Percentiles rank a stretch among this genome's conserved stretches.
These are phyloP conservation scores for Timema cristinae DNA, from an alignment of 2,888 invertebrate genomes.

Conservation along the genomic window DNA sequence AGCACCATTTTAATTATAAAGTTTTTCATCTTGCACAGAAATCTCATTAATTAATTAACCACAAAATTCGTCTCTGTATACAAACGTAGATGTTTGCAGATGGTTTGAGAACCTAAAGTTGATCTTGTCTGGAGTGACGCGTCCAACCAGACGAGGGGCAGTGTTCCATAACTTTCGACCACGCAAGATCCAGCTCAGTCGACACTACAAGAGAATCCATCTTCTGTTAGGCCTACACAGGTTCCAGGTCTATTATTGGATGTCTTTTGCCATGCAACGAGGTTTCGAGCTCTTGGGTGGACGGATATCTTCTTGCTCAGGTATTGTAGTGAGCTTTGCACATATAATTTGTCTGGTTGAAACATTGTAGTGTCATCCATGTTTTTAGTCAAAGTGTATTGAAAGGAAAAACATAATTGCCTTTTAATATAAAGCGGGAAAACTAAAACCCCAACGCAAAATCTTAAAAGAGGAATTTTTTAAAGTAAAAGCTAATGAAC, in stretches of 20 bases:
- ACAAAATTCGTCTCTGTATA: no score
- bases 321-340: constrained; percentile 35
- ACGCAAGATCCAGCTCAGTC: constrained; percentile 84
- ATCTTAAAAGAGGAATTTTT: no score
- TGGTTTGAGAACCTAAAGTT: constrained; percentile 96
- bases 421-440: neutral
- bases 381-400: no score
- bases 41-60: no score
- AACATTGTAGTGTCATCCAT: no score
- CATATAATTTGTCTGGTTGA: no score
- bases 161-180: constrained; percentile 82
- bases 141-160: constrained; percentile 88
- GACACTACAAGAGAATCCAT: constrained; percentile 86
- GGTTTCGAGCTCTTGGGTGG: constrained; percentile 84
- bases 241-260: constrained; percentile 84
- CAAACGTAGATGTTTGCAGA: constrained; percentile 40
- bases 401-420: no score
- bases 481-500: no score
- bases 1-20: no score
- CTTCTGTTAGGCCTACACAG: constrained; percentile 83
- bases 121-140: constrained; percentile 85
- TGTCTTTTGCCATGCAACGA: constrained; percentile 92
- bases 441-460: constrained; percentile 4
- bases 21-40: no score
- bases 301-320: constrained; percentile 74